Percentiles rank a stretch among this genome's conserved stretches.
These are phyloP conservation scores for Drosophila elegans DNA, from an alignment of 1,140 invertebrate species.

Conservation along the genomic window DNA sequence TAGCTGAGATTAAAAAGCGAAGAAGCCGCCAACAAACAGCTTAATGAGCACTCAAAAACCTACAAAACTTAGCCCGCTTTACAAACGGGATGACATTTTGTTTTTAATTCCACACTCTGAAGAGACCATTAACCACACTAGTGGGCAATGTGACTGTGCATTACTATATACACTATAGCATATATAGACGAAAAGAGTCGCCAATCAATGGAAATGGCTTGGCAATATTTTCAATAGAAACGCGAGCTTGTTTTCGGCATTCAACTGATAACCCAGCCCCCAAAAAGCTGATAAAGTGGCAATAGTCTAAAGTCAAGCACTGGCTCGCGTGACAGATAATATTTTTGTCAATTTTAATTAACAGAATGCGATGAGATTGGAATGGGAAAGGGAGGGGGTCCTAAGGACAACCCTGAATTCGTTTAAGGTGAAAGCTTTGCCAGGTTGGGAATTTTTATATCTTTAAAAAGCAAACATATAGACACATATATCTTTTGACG, in stretches of 20 bases:
- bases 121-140: conserved; percentile 26
- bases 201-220: conserved; percentile 22
- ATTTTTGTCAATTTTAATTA: conserved; percentile 65
- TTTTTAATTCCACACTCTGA: conserved; percentile 14
- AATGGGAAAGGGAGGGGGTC: background rate
- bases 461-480: background rate
- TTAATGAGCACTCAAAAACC: conserved; percentile 64
- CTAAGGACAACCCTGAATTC: background rate
- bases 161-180: background rate
- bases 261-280: conserved; percentile 45
- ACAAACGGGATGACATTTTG: conserved; percentile 31
- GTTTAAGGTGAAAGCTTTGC: background rate
- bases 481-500: background rate
- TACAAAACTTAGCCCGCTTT: conserved; percentile 14
- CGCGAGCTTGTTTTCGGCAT: conserved; percentile 13
- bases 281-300: conserved; percentile 47
- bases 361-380: conserved; percentile 46
- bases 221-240: conserved; percentile 15
- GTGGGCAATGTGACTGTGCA: conserved; percentile 7
- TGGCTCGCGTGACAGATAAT: conserved; percentile 68
- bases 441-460: background rate
- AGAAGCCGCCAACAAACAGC: conserved; percentile 43
- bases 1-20: conserved; percentile 14
- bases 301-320: conserved; percentile 32
- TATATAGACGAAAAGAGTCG: background rate